Evolutionary conservation across 2,797 vertebrate genomes (phyloP), one percentile per base, ranked within the genome.

Genomic region (Cryptoblepharus egeriae): DNA sequence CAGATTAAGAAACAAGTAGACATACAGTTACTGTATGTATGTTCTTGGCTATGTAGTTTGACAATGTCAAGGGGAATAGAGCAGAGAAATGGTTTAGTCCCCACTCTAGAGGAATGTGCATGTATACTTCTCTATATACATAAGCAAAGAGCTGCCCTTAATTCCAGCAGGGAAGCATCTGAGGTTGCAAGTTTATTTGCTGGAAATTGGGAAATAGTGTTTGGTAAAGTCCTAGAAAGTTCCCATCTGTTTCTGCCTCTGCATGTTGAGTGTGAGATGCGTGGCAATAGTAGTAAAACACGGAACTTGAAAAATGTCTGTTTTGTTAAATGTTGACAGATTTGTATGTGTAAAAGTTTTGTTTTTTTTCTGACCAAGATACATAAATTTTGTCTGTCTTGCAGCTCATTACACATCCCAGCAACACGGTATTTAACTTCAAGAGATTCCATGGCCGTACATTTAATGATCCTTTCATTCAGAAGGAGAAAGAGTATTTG

Each of bases 341-440:
- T 52, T 45, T 72, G 18, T 15, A 15, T 72, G 16, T 67, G 3
- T 42, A 32, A 8, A 22, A 24, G 11, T 37, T 32, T 45, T 20
- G 20, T 58, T 20, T 2, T 63, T 42, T 61, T n/a, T 5, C 26
- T 5, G 9, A 20, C n/a, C 30, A 71, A 71, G 37, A 61, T 16
- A 9, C 0, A 30, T n/a, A 6, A 72, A 24, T 35, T 15, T 39
- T 90, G 82, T 81, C 58, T 90, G 96, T 94, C 64, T 91, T 61
- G 78, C 92, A 99, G 99, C 95, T 99, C 87, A 98, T 99, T 95
- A 98, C 98, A 93, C 99, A 99, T 96, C 97, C 96, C 93, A 97
- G 97, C 94, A 99, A 99, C 95, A 99, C 99, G 10, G 96, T 99
- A 85, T 98, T 99, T 92, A 97, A 97, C 85, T 99, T 99, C 95